Evolutionary conservation across 2,113 vertebrate genomes (phyloP), one percentile per base, ranked within the genome.

Genomic region (Esox niger): DNA sequence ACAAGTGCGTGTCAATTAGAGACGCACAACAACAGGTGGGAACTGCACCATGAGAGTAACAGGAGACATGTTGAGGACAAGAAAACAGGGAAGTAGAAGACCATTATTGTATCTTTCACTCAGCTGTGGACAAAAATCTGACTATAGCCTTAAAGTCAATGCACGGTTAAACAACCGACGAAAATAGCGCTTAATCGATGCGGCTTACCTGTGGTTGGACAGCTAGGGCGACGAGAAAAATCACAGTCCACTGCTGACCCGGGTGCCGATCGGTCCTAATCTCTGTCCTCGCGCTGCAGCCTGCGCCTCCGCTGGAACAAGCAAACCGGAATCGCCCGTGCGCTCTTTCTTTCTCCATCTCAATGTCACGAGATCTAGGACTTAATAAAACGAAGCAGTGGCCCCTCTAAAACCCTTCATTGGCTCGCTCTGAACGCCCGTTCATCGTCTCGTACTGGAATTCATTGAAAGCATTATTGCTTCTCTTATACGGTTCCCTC

Each of bases 131-230:
- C n/a, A 43, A 54, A 29, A 15, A 59, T 35, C 30, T 6, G 6
- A 35, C 46, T 9, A 46, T 25, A 54, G n/a, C n/a, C n/a, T n/a
- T n/a, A 66, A 57, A 70, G 69, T 74, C 67, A 67, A 38, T 11
- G 13, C 25, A 43, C 59, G 70, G 78, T 69, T 78, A 79, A 85
- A 80, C 81, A 52, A 75, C 11, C 25, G 79, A 82, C 81, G 54
- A 72, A 82, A 90, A 90, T 91, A 91, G 88, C 79, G 63, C 81
- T 79, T 87, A 88, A 89, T 83, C 49, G 82, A 69, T 69, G 63
- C 63, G 55, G 85, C 86, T 92, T 89, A 92, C 91, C 88, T 87
- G 87, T 58, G 85, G 79, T 47, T 91, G 89, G 57, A 91, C 65
- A 30, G 87, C 77, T 64, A 92, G 85, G n/a, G 82, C 80, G 35